A percentile compares a stretch with the other conserved stretches of the same genome.
Evolutionary conservation across 2,113 vertebrate genomes (phyloP).

Genomic region (Hystrix brachyura): DNA sequence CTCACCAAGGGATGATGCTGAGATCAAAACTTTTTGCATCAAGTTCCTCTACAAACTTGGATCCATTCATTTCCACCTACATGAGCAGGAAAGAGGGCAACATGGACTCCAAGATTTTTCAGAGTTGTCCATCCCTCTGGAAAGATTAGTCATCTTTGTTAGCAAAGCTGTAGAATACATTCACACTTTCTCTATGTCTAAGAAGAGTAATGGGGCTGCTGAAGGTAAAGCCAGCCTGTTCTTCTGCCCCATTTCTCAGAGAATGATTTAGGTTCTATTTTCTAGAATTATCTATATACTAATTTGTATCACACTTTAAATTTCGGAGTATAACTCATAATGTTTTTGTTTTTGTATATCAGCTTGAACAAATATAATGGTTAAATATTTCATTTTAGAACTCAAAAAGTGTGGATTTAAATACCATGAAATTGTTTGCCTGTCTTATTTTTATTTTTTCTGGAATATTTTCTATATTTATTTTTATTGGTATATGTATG

Average conservation of each 20-base stretch:
- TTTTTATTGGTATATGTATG: neutral
- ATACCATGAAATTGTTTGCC: neutral
- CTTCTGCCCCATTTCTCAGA: rapidly evolving
- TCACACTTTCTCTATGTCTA: neutral
- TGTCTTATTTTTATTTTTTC: neutral
- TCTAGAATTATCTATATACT: neutral
- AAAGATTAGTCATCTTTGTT: neutral
- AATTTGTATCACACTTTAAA: neutral
- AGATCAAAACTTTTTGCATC: neutral
- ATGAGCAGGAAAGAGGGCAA: neutral
- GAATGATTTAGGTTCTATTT: neutral
- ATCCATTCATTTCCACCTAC: neutral
- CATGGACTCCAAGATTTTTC: too few relatives aligned
- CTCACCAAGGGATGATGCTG: neutral
- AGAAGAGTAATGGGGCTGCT: neutral
- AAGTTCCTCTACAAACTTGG: neutral
- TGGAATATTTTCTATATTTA: neutral
- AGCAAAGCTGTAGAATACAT: neutral
- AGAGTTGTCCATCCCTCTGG: neutral
- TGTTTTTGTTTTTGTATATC: neutral
- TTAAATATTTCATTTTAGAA: neutral
- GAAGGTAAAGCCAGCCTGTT: rapidly evolving
- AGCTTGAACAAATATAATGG: neutral
- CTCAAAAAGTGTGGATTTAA: neutral
- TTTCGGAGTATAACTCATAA: neutral